Evolutionary conservation across 2,113 vertebrate species (phyloP).

Genomic region (Vanacampus margaritifer): DNA sequence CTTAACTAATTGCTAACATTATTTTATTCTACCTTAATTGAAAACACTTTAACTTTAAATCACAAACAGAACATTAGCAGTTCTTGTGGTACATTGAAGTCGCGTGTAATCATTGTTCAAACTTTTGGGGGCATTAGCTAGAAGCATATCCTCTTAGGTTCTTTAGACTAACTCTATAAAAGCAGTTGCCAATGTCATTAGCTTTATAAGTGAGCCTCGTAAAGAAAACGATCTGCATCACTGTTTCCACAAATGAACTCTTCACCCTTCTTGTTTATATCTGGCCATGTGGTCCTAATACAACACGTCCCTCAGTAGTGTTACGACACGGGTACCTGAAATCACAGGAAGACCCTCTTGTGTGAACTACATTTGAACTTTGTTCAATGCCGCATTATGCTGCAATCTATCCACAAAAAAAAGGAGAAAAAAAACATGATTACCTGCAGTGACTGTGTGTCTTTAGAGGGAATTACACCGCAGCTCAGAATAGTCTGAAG

Average conservation of each 20-base stretch:
- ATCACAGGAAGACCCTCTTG: slow-evolving; percentile 39
- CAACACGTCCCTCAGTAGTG: slow-evolving; percentile 13
- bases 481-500: slow-evolving; percentile 25
- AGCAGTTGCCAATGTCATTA: neutral
- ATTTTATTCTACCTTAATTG: too few relatives aligned
- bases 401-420: slow-evolving; percentile 25
- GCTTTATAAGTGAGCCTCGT: neutral
- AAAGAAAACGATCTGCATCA: neutral
- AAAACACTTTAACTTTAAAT: too few relatives aligned
- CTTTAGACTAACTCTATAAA: neutral
- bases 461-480: slow-evolving; percentile 34
- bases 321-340: slow-evolving; percentile 23
- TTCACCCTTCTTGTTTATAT: slow-evolving; percentile 27
- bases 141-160: neutral
- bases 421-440: slow-evolving; percentile 37
- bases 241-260: slow-evolving; percentile 21
- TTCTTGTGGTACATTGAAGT: neutral
- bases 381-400: slow-evolving; percentile 12
- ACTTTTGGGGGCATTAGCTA: neutral
- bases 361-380: slow-evolving; percentile 43
- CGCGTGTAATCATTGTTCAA: neutral
- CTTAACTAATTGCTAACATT: too few relatives aligned
- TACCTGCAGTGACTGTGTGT: slow-evolving; percentile 42
- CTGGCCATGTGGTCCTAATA: slow-evolving; percentile 36
- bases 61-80: too few relatives aligned